These are phyloP conservation scores for Orchesellides sinensis DNA, from an alignment of 2,888 invertebrate genomes.

Conservation along the genomic window DNA sequence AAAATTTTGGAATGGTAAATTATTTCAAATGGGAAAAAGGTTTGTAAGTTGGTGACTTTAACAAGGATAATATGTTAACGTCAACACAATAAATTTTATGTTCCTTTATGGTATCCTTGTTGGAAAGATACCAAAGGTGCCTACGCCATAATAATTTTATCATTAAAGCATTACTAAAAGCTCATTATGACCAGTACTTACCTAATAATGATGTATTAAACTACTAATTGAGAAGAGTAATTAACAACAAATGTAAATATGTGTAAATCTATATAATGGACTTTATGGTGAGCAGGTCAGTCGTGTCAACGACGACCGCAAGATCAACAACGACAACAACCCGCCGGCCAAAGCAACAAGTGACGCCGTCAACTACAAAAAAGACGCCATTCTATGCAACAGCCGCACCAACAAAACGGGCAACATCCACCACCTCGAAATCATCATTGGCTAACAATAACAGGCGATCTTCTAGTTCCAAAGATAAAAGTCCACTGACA, in stretches of 20 bases:
- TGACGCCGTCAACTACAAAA: slow-evolving; percentile 45
- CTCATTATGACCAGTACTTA: no score
- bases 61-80: no score
- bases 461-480: slow-evolving; percentile 38
- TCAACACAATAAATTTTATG: no score
- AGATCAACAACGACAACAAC: slow-evolving; percentile 33
- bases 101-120: no score
- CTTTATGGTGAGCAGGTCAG: slow-evolving; percentile 53
- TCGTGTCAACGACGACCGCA: slow-evolving; percentile 53
- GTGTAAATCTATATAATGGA: not conserved
- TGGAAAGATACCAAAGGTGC: no score
- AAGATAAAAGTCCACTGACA: slow-evolving; percentile 41
- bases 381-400: slow-evolving; percentile 59
- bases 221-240: not conserved
- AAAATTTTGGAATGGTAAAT: no score
- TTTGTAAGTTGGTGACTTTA: no score
- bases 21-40: no score
- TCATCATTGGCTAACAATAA: slow-evolving; percentile 29
- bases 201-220: no score
- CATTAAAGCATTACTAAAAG: no score
- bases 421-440: slow-evolving; percentile 34
- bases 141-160: no score
- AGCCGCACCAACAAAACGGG: slow-evolving; percentile 45
- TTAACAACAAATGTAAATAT: not conserved
- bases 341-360: slow-evolving; percentile 21